Evolutionary conservation across 2,113 vertebrate genomes (phyloP).

Genomic region (Gymnocephalus cernua): DNA sequence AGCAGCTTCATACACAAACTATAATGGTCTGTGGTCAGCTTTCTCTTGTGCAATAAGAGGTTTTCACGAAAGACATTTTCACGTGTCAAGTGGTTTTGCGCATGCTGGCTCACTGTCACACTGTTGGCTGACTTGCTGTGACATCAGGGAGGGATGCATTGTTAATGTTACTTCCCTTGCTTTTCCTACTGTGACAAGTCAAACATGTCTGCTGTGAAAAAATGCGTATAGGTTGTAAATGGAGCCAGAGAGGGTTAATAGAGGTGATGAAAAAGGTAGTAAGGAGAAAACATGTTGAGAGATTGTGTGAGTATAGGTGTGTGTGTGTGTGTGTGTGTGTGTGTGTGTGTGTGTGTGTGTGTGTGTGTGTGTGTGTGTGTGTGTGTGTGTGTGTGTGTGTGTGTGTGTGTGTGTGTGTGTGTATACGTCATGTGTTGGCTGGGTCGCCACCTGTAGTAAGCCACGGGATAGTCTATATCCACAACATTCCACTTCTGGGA

Average conservation of each 20-base stretch:
- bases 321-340: no score
- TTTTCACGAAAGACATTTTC: background rate
- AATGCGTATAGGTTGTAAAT: background rate
- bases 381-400: no score
- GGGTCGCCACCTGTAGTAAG: constrained; percentile 37
- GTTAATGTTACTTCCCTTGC: background rate
- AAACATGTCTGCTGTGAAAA: background rate
- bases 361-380: no score
- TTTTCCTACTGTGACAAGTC: background rate
- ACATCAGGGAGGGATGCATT: background rate
- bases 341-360: no score
- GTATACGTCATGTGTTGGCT: constrained; percentile 5
- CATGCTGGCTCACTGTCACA: rapidly evolving
- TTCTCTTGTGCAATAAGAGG: background rate
- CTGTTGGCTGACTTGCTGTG: background rate
- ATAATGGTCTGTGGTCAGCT: background rate
- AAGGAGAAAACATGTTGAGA: background rate
- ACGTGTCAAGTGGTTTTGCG: background rate
- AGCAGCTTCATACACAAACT: background rate
- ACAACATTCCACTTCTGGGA: no score
- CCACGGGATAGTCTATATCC: constrained; percentile 26
- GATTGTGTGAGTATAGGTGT: constrained; percentile 3
- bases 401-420: background rate
- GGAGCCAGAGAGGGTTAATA: constrained; percentile 20
- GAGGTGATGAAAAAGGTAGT: constrained; percentile 20